Evolutionary conservation across 2,113 vertebrate species (phyloP).

Genomic region (Cephalophus harveyi): DNA sequence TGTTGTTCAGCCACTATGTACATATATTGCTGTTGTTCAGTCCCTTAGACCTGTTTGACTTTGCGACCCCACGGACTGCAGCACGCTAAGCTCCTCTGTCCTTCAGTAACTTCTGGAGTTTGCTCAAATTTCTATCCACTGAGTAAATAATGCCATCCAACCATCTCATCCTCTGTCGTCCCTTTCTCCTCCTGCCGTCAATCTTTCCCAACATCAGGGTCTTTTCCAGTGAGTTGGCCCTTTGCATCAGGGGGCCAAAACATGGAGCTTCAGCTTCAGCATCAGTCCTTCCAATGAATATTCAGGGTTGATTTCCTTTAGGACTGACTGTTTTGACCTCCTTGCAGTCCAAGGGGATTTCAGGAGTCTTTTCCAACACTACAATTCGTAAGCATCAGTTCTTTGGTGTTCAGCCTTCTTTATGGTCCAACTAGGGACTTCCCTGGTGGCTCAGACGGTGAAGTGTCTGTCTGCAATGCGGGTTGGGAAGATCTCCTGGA

Average conservation of each 20-base stretch:
- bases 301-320: neutral
- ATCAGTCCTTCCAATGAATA: neutral
- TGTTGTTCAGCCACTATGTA: neutral
- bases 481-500: neutral
- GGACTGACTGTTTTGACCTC: neutral
- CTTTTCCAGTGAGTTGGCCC: neutral
- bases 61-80: neutral
- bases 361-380: neutral
- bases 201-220: neutral
- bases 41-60: neutral
- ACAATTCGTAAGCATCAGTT: neutral
- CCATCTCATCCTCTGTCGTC: neutral
- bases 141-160: neutral
- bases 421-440: neutral
- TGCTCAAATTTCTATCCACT: neutral
- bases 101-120: neutral
- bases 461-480: neutral
- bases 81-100: neutral
- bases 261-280: no score
- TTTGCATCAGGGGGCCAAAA: neutral
- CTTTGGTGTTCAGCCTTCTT: neutral
- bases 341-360: neutral
- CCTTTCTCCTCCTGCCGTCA: neutral
- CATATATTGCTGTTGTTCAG: neutral
- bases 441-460: neutral